These are phyloP conservation scores for Andrena bicolor DNA, from an alignment of 2,888 invertebrate genomes.

Conservation along the genomic window DNA sequence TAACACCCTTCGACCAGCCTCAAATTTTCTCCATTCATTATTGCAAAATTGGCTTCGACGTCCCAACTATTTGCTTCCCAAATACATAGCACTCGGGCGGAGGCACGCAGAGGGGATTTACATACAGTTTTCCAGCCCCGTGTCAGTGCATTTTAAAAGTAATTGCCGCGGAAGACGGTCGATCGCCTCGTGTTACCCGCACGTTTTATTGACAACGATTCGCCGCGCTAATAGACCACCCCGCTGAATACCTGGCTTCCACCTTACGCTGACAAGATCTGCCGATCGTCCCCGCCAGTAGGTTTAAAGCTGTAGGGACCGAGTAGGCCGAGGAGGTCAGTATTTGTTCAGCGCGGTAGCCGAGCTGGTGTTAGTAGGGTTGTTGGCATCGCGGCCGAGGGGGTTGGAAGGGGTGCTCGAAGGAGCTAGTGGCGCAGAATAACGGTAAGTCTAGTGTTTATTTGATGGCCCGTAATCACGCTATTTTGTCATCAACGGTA, in stretches of 20 bases:
- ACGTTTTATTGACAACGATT: constrained; percentile 50
- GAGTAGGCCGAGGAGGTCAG: constrained; percentile 68
- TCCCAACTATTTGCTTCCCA: not conserved
- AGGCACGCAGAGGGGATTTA: constrained; percentile 7
- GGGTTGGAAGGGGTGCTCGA: constrained; percentile 62
- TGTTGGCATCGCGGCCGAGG: constrained; percentile 67
- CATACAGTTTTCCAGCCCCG: constrained; percentile 13
- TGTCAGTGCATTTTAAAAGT: constrained; percentile 8
- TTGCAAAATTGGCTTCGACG: not conserved
- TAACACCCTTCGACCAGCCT: not conserved
- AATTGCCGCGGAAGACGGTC: constrained; percentile 14
- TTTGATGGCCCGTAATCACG: constrained; percentile 84
- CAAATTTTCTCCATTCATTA: not conserved
- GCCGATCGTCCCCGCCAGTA: constrained; percentile 45
- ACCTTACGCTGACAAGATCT: constrained; percentile 47
- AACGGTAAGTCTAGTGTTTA: constrained; percentile 83
- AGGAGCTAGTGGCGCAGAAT: constrained; percentile 80
- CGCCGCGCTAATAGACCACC: constrained; percentile 9
- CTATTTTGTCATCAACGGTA: constrained; percentile 84
- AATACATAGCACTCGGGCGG: constrained; percentile 17
- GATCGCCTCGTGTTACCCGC: not conserved
- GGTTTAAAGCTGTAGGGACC: constrained; percentile 43
- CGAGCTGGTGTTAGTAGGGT: constrained; percentile 60
- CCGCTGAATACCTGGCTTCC: constrained; percentile 34
- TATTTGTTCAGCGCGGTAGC: constrained; percentile 65